Evolutionary conservation across 2,797 vertebrate species (phyloP), one percentile per base, ranked within the genome.

Genomic region (Aythya fuligula): DNA sequence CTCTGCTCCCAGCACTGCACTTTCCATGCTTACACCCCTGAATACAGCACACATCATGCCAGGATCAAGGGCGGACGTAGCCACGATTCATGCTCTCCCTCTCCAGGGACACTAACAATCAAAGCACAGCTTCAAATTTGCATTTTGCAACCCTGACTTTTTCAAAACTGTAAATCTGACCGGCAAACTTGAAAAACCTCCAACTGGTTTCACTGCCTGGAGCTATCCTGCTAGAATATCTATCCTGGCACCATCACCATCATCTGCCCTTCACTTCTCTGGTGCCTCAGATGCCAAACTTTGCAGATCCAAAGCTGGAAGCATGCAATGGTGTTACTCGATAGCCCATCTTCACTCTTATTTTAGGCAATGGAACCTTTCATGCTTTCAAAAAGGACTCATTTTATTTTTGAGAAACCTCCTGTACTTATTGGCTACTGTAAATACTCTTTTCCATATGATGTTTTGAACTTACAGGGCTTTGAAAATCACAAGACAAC

Each of bases 191-290:
- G 87, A 90, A 92, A 87, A 83, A 51, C 17, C 64, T 95, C 89
- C 87, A 95, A 77, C 24, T 70, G 81, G 58, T 85, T 96, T 94
- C 49, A 80, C 38, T 1, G 87, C 93, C 86, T 83, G 47, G 30
- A 90, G 78, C 27, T 45, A 77, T 85, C 82, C 66, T 57, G 65
- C 90, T 89, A 77, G 43, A 96, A 70, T 92, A 89, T 83, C 81
- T 51, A 14, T 78, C 58, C 93, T 97, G 95, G 94, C 91, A 95
- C 9, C 51, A 67, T 32, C 71, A 66, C 56, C 82, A 90, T 81
- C 80, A 71, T 73, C 66, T 95, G 93, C 75, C 94, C 94, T 96
- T 97, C 94, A 94, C 41, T 75, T 93, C 72, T 21, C 38, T 2
- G 3, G 81, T 15, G 65, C 69, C 80, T 87, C 0, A 90, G 78